Conservation (phyloP, 2,888 invertebrate species). For the Eretmocerus hayati region DNA sequence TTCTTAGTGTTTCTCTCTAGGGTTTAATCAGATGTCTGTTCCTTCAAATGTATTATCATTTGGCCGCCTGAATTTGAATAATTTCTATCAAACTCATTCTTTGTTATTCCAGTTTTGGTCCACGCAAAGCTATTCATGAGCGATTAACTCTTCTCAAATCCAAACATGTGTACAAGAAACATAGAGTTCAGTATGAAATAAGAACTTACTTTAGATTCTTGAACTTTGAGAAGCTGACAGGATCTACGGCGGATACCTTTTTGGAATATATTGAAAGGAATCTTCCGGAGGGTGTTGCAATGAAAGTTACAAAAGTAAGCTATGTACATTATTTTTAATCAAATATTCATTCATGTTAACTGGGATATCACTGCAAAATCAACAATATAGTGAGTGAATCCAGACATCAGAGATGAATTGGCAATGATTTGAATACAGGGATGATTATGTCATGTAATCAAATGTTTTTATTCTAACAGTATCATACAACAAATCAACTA, state of each 20-base stretch:
- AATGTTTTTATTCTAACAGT: no score
- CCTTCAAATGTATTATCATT: no score
- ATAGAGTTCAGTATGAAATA: constrained; percentile 91
- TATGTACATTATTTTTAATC: constrained; percentile 17
- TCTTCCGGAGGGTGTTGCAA: constrained; percentile 92
- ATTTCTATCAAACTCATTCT: background rate
- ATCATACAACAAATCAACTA: no score
- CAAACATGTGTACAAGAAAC: constrained; percentile 86
- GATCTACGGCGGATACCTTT: constrained; percentile 91
- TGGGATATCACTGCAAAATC: no score
- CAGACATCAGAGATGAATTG: no score
- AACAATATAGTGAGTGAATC: no score
- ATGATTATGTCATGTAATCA: no score
- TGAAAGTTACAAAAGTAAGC: constrained; percentile 76
- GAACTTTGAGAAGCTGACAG: constrained; percentile 78
- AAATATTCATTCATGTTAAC: no score
- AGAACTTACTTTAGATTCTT: constrained; percentile 85
- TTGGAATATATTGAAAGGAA: constrained; percentile 94
- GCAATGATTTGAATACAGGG: no score
- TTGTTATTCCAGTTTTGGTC: constrained; percentile 59
- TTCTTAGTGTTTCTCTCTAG: background rate
- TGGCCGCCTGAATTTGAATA: background rate
- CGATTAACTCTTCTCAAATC: constrained; percentile 78
- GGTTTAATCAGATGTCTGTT: background rate
- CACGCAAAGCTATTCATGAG: constrained; percentile 66